phyloP scores from a whole-genome alignment of 64 coral and sea anemone genomes.

The Dendronephthya gigantea region DNA sequence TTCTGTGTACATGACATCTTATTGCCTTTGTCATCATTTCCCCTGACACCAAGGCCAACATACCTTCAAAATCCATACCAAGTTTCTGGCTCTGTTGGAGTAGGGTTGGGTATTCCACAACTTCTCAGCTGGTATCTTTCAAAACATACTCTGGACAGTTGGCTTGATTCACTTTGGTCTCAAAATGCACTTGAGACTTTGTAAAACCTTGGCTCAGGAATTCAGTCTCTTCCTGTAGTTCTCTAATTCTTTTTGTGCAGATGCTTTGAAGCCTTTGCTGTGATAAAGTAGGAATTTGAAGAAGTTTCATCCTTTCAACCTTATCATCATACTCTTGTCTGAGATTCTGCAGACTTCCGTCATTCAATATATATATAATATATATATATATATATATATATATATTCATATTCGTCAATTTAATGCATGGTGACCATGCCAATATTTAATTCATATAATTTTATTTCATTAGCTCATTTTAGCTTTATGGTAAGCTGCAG shows the following conservation, averaged over 20 bases:
- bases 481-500: no score
- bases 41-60: neutral
- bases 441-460: no score
- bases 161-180: constrained; percentile 13
- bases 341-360: neutral
- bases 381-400: no score
- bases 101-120: constrained; percentile 40
- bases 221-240: constrained; percentile 20
- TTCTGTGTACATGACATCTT: neutral
- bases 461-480: no score
- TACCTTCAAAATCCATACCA: constrained; percentile 2
- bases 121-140: constrained; percentile 35
- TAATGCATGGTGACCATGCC: no score
- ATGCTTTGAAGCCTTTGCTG: neutral
- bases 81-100: constrained; percentile 39
- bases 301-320: neutral
- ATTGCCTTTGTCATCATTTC: neutral
- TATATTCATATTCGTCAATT: no score
- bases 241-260: neutral
- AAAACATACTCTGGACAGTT: constrained; percentile 38
- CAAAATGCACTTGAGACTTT: constrained; percentile 25
- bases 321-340: constrained; percentile 3
- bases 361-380: no score
- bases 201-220: constrained; percentile 35
- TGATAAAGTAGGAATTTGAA: neutral